Evolutionary conservation across 2,888 invertebrate species (phyloP).

Genomic region (Nasonia oneida): DNA sequence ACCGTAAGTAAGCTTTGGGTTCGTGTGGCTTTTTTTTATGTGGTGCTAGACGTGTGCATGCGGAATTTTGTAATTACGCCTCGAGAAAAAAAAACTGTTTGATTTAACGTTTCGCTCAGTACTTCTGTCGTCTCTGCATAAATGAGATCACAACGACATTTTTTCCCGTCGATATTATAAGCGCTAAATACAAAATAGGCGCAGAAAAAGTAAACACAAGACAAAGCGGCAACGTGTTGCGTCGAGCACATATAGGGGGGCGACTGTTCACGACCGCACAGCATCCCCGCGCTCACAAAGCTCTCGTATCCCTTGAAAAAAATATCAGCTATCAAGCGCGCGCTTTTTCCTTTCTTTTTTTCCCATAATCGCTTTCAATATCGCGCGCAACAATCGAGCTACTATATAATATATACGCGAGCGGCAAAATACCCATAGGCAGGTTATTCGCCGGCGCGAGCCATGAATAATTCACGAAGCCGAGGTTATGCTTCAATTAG

Average conservation of each 20-base stretch:
- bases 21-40: neutral
- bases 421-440: slow-evolving; percentile 23
- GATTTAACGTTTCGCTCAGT: neutral
- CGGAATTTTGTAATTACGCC: neutral
- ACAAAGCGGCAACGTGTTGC: slow-evolving; percentile 30
- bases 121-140: neutral
- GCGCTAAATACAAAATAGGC: neutral
- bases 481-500: slow-evolving; percentile 71
- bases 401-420: neutral
- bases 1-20: neutral
- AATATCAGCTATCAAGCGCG: slow-evolving; percentile 24
- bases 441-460: neutral
- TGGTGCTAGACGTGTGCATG: neutral
- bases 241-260: slow-evolving; percentile 28
- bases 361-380: slow-evolving; percentile 46
- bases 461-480: slow-evolving; percentile 69
- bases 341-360: neutral
- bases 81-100: neutral
- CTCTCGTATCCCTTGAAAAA: slow-evolving; percentile 8
- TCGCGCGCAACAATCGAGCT: slow-evolving; percentile 22
- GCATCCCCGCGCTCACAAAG: neutral
- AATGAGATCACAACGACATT: neutral
- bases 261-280: neutral
- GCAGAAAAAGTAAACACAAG: slow-evolving; percentile 44
- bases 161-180: neutral